These are phyloP conservation scores for Lates japonicus DNA, from an alignment of 2,797 vertebrate genomes.

Conservation along the genomic window DNA sequence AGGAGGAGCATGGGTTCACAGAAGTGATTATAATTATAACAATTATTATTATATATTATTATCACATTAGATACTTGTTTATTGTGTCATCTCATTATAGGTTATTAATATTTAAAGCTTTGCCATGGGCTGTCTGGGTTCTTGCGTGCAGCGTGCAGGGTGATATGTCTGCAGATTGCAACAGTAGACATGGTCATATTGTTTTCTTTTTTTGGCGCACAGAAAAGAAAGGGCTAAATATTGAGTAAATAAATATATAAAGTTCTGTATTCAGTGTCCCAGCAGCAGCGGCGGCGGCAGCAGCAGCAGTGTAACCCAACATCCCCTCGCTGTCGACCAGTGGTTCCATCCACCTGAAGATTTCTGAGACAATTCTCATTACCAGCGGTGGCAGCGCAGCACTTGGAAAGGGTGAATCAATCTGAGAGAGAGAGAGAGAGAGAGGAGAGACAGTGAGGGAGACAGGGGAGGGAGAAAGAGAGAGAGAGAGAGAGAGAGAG, in stretches of 20 bases:
- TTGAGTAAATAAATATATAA: background rate
- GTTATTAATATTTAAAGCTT: constrained; percentile 16
- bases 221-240: background rate
- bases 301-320: background rate
- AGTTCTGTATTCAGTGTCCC: constrained; percentile 14
- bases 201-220: background rate
- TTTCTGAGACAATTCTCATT: constrained; percentile 73
- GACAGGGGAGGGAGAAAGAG: background rate
- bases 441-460: background rate
- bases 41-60: background rate
- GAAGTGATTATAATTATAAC: background rate
- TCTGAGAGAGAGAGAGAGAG: constrained; percentile 51
- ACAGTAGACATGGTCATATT: background rate
- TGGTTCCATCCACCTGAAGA: constrained; percentile 81
- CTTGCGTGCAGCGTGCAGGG: constrained; percentile 9
- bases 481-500: constrained; percentile 30
- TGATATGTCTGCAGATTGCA: constrained; percentile 22
- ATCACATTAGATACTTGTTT: constrained; percentile 3
- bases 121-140: constrained; percentile 10
- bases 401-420: constrained; percentile 82
- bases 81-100: constrained; percentile 16
- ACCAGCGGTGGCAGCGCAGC: constrained; percentile 76
- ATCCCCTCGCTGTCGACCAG: constrained; percentile 27
- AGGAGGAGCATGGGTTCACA: background rate
- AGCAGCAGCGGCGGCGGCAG: background rate